Conservation (phyloP, 1,140 invertebrate genomes). For the Calliphora vicina region DNA sequence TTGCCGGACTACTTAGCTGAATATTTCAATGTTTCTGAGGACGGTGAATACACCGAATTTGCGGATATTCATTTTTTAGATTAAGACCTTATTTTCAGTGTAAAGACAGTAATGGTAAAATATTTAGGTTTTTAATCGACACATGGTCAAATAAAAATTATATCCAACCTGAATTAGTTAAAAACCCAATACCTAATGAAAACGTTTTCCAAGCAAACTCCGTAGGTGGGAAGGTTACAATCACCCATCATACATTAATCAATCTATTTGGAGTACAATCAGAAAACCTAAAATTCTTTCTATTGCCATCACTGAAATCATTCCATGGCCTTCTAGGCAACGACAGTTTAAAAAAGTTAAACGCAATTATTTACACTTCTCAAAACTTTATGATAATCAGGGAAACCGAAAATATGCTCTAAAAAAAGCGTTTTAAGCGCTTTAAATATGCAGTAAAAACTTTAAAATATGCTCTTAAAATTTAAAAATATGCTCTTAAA, state of each 20-base stretch:
- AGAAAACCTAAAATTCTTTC: slow-evolving; percentile 36
- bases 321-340: slow-evolving; percentile 23
- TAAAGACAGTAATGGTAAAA: slow-evolving; percentile 27
- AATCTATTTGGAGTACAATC: slow-evolving; percentile 27
- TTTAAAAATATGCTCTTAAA: too few relatives aligned
- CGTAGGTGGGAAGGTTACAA: slow-evolving; percentile 19
- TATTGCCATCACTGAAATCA: slow-evolving; percentile 19
- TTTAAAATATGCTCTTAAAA: too few relatives aligned
- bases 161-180: slow-evolving; percentile 23
- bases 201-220: slow-evolving; percentile 31
- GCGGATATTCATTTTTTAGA: slow-evolving; percentile 38
- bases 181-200: slow-evolving; percentile 30
- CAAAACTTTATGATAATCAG: slow-evolving; percentile 27
- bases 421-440: too few relatives aligned
- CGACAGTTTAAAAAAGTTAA: slow-evolving; percentile 16
- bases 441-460: too few relatives aligned
- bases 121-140: slow-evolving; percentile 35
- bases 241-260: slow-evolving; percentile 23
- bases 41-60: not conserved
- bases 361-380: slow-evolving; percentile 2
- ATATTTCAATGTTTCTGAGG: not conserved
- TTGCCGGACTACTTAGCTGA: not conserved
- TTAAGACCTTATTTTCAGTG: slow-evolving; percentile 36
- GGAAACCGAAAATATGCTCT: too few relatives aligned
- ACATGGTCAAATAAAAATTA: slow-evolving; percentile 39